phyloP scores from a whole-genome alignment of 2,797 vertebrate genomes.

The Molossus molossus region DNA sequence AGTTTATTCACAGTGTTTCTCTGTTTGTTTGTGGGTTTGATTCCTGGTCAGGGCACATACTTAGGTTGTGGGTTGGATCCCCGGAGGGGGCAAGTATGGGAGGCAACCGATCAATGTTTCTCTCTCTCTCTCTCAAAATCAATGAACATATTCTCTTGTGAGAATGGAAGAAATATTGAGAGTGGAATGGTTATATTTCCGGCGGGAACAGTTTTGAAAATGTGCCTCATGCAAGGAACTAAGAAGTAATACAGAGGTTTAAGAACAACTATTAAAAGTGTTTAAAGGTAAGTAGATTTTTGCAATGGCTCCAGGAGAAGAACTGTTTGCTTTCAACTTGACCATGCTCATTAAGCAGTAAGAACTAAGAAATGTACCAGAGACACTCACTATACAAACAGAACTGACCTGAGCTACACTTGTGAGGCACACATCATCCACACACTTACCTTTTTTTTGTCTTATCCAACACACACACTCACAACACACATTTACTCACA shows the following conservation, averaged over 20 bases:
- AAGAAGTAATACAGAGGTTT: background rate
- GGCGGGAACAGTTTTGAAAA: background rate
- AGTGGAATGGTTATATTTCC: conserved; percentile 16
- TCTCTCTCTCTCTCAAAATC: background rate
- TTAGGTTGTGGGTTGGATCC: background rate
- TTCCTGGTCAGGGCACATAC: background rate
- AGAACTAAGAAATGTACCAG: background rate
- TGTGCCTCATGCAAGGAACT: background rate
- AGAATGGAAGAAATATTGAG: background rate
- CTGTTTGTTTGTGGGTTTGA: background rate
- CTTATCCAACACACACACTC: background rate
- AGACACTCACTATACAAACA: background rate
- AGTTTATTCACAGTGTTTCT: background rate
- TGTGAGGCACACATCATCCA: background rate
- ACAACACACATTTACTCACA: background rate
- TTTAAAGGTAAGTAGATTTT: background rate
- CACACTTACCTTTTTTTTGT: background rate
- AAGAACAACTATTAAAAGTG: background rate
- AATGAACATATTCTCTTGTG: background rate
- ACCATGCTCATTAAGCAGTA: background rate
- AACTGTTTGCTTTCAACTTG: background rate
- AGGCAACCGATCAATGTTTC: background rate
- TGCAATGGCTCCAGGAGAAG: background rate
- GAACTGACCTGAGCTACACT: background rate
- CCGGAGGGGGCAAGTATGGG: background rate